Evolutionary conservation across 2,888 invertebrate species (phyloP), one percentile per base, ranked within the genome.

Genomic region (Kuschelorhynchus macadamiae): DNA sequence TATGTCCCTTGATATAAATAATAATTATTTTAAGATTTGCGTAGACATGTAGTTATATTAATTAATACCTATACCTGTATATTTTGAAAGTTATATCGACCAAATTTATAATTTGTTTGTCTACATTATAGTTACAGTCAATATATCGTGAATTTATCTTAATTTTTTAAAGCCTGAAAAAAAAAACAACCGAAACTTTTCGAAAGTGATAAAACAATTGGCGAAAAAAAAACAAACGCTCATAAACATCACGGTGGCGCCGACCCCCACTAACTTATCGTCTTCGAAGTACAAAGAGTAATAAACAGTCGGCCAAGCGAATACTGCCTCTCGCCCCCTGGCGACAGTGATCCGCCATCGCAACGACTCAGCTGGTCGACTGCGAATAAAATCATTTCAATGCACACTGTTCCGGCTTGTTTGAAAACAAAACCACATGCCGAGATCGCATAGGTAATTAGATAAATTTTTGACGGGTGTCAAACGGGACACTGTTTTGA

Each of bases 361-460:
- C 50, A 65, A 76, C 71, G n/a, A 74, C 53, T 75, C 61, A 64
- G 67, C 74, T 83, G 82, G 81, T 63, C 82, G 74, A 81, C 79
- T 79, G 80, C 75, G 79, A 80, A 80, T 81, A 82, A 81, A 83
- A 81, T 82, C 81, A 83, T 83, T 84, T 82, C 81, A 83, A 83
- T 83, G 83, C 83, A 82, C 79, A 81, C 80, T 79, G 81, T 82
- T 82, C 81, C 82, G 82, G 82, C 82, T 82, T 81, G 82, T 82
- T 68, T 83, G 83, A 83, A 84, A 84, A 84, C 83, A 84, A 84
- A 84, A 83, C 84, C 63, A 61, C 82, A 83, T 83, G 83, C 82
- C 80, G 81, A 81, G 81, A 82, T 82, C 79, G 79, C 81, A 81
- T 81, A 83, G 82, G 82, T 81, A 82, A 82, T 81, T 80, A 81